Conservation (phyloP, 92 coral and sea anemone genomes). For the Epizoanthus illoricatus region DNA sequence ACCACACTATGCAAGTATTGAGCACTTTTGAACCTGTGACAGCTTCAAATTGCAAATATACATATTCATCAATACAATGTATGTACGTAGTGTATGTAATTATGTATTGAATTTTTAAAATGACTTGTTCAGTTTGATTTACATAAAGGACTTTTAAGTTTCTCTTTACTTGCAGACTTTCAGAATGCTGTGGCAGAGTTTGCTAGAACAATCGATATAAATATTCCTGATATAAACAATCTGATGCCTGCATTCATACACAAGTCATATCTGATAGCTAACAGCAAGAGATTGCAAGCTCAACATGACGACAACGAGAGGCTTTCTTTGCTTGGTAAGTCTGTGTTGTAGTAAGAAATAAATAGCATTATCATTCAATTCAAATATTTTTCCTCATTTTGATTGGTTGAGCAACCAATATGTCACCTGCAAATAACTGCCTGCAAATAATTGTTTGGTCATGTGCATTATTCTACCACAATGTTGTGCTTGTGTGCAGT, state of each 20-base stretch:
- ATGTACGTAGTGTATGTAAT: too few relatives aligned
- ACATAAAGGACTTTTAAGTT: neutral
- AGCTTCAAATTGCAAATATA: too few relatives aligned
- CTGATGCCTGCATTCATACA: conserved; percentile 65
- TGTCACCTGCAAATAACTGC: too few relatives aligned
- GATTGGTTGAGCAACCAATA: too few relatives aligned
- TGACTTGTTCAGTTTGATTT: neutral
- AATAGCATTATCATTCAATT: too few relatives aligned
- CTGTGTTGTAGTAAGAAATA: neutral
- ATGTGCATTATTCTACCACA: too few relatives aligned
- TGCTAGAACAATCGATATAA: conserved; percentile 27
- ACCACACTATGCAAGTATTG: too few relatives aligned
- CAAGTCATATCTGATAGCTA: conserved; percentile 66
- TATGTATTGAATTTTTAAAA: neutral
- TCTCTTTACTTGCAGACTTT: conserved; percentile 48
- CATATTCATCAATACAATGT: too few relatives aligned
- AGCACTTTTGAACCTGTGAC: too few relatives aligned
- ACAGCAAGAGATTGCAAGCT: conserved; percentile 45
- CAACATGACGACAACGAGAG: conserved; percentile 64
- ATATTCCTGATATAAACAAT: conserved; percentile 45
- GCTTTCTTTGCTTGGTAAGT: conserved; percentile 82
- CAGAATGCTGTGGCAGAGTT: conserved; percentile 48
- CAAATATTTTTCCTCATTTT: too few relatives aligned
- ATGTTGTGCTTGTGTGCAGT: too few relatives aligned
- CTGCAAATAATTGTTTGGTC: too few relatives aligned